These are phyloP conservation scores for Myrmecobius fasciatus DNA, from an alignment of 2,113 vertebrate genomes.

Conservation along the genomic window DNA sequence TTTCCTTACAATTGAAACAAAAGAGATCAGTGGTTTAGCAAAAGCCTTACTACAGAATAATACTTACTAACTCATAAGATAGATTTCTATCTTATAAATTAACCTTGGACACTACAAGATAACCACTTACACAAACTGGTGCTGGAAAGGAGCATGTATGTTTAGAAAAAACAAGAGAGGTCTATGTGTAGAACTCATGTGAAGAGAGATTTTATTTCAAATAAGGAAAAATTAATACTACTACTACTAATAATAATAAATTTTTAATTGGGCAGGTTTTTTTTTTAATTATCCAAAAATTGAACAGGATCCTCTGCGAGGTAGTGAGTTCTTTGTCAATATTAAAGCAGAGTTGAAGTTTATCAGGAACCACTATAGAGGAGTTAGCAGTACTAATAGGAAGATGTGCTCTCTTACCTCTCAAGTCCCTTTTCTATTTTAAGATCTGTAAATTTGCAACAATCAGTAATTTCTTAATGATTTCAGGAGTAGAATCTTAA, in stretches of 20 bases:
- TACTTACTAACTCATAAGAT: constrained; percentile 4
- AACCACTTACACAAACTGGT: neutral
- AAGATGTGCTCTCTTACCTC: neutral
- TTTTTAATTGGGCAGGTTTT: too few species aligned
- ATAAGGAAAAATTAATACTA: neutral
- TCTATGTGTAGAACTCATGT: neutral
- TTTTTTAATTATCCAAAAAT: neutral
- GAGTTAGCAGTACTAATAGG: neutral
- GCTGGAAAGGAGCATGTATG: neutral
- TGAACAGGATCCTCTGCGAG: neutral
- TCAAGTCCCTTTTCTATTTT: neutral
- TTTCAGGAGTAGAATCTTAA: neutral
- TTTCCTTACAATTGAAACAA: neutral
- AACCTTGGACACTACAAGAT: neutral
- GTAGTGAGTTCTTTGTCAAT: neutral
- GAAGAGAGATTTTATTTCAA: neutral
- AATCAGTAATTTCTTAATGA: neutral
- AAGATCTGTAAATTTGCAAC: neutral
- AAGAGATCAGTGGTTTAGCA: neutral
- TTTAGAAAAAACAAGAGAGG: neutral
- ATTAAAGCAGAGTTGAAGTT: neutral
- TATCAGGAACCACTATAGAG: neutral
- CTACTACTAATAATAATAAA: too few species aligned
- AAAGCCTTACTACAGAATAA: neutral
- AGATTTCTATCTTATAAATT: neutral